These are phyloP conservation scores for Phalacrocorax aristotelis DNA, from an alignment of 2,113 vertebrate species.

Conservation along the genomic window DNA sequence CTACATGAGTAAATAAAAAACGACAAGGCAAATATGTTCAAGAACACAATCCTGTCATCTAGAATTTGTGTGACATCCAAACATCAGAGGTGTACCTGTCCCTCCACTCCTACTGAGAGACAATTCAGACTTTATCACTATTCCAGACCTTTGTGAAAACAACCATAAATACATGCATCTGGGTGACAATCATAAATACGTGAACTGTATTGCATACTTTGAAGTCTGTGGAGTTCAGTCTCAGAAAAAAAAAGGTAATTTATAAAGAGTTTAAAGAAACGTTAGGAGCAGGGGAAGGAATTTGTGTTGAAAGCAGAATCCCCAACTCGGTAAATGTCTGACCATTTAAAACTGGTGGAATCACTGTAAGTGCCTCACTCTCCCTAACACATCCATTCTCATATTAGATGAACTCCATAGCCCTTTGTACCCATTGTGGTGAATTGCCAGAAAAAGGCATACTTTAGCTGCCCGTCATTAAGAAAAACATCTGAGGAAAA, in stretches of 20 bases:
- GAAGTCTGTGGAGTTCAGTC: slow-evolving; percentile 10
- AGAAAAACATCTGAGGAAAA: slow-evolving; percentile 39
- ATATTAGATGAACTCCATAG: slow-evolving; percentile 3
- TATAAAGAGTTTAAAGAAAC: background rate
- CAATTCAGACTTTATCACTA: background rate
- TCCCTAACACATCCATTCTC: background rate
- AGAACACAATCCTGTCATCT: background rate
- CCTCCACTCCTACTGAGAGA: background rate
- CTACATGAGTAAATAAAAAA: background rate
- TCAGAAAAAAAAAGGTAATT: background rate
- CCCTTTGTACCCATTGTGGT: slow-evolving; percentile 12
- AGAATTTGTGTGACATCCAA: background rate
- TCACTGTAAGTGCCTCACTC: background rate
- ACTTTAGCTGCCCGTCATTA: slow-evolving; percentile 21
- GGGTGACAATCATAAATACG: slow-evolving; percentile 14
- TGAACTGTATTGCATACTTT: background rate
- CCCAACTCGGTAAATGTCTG: background rate
- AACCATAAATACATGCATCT: slow-evolving; percentile 20
- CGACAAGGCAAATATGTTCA: background rate
- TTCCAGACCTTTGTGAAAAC: slow-evolving; percentile 14
- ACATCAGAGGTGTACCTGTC: background rate
- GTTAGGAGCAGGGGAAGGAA: background rate
- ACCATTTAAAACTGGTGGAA: background rate
- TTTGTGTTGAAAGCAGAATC: slow-evolving; percentile 5
- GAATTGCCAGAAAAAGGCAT: background rate